These are phyloP conservation scores for Dilophus febrilis DNA, from an alignment of 2,888 invertebrate genomes.

Conservation along the genomic window DNA sequence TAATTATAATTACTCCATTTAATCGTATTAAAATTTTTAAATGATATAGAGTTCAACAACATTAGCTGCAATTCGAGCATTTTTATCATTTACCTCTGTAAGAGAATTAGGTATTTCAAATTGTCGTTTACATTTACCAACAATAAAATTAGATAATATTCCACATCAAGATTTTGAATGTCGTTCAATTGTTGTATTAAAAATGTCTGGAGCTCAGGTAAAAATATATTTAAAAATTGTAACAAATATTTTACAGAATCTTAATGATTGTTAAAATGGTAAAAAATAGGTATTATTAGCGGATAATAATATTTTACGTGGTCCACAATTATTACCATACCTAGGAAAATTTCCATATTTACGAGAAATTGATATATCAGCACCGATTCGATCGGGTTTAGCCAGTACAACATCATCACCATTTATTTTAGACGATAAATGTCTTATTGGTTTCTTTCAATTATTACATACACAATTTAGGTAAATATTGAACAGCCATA, in stretches of 20 bases:
- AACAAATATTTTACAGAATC: background rate
- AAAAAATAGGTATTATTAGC: slow-evolving; percentile 26
- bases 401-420: slow-evolving; percentile 23
- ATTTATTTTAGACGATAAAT: slow-evolving; percentile 32
- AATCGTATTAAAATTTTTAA: background rate
- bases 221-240: background rate
- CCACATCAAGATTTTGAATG: slow-evolving; percentile 22
- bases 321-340: slow-evolving; percentile 32
- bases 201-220: slow-evolving; percentile 33
- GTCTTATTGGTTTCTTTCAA: slow-evolving; percentile 30
- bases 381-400: slow-evolving; percentile 29
- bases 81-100: slow-evolving; percentile 32
- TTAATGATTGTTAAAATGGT: background rate
- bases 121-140: slow-evolving; percentile 33
- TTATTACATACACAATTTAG: slow-evolving; percentile 30
- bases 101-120: slow-evolving; percentile 35
- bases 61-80: slow-evolving; percentile 31
- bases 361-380: slow-evolving; percentile 32
- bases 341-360: slow-evolving; percentile 32
- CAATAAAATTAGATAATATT: slow-evolving; percentile 15
- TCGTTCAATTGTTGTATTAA: slow-evolving; percentile 32
- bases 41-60: slow-evolving; percentile 20
- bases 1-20: background rate
- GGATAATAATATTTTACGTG: slow-evolving; percentile 30
- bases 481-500: slow-evolving; percentile 14